Evolutionary conservation across 2,113 vertebrate genomes (phyloP).

Genomic region (Reinhardtius hippoglossoides): DNA sequence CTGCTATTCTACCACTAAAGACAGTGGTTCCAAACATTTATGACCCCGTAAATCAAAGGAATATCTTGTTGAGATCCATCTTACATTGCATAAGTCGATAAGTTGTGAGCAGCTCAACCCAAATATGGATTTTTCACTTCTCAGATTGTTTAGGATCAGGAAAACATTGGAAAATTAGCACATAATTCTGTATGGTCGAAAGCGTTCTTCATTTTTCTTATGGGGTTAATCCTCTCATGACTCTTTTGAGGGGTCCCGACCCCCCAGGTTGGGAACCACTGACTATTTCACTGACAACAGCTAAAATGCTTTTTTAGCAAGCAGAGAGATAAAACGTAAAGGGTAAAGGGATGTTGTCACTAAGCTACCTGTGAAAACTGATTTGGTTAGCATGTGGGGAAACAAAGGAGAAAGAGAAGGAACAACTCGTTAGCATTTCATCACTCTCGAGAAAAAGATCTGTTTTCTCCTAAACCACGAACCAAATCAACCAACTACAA

Average conservation of each 20-base stretch:
- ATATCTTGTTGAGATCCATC: neutral
- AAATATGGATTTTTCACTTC: constrained; percentile 14
- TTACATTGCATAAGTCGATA: constrained; percentile 25
- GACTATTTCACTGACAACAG: constrained; percentile 5
- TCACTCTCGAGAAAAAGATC: constrained; percentile 15
- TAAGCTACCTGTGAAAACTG: neutral
- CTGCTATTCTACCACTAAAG: neutral
- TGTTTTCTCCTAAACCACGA: constrained; percentile 1
- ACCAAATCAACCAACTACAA: constrained; percentile 21
- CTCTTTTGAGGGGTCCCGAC: neutral
- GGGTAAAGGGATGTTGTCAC: neutral
- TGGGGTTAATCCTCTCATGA: neutral
- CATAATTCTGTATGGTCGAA: neutral
- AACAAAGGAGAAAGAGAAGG: constrained; percentile 9
- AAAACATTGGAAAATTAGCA: neutral
- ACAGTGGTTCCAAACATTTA: constrained; percentile 11
- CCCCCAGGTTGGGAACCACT: constrained; percentile 9
- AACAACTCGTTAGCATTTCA: constrained; percentile 10
- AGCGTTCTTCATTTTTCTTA: neutral
- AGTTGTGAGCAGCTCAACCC: neutral
- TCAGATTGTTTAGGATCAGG: neutral
- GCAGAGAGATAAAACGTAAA: constrained; percentile 7
- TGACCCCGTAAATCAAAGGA: neutral
- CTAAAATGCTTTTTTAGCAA: constrained; percentile 10
- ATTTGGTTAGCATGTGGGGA: neutral